Percentiles rank a stretch among this genome's conserved stretches.
These are phyloP conservation scores for Agapornis roseicollis DNA, from an alignment of 2,113 vertebrate genomes.

Conservation along the genomic window DNA sequence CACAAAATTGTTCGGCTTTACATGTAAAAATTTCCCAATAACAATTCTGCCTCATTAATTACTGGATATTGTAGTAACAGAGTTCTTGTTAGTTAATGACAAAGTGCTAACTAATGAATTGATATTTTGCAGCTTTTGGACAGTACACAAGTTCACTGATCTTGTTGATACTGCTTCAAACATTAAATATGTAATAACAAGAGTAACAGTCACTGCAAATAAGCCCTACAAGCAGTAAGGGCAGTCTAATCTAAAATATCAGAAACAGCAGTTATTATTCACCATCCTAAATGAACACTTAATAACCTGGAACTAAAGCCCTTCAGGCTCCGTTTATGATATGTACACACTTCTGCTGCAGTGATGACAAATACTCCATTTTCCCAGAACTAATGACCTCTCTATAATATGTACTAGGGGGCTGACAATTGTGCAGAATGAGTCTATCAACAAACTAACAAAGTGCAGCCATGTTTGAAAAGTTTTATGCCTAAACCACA, in stretches of 20 bases:
- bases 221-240: neutral
- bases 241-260: slow-evolving; percentile 37
- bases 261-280: slow-evolving; percentile 27
- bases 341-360: slow-evolving; percentile 43
- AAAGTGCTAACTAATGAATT: neutral
- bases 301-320: slow-evolving; percentile 71
- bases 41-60: neutral
- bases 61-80: neutral
- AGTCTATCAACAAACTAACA: slow-evolving; percentile 46
- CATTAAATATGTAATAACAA: slow-evolving; percentile 27
- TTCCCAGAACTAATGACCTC: slow-evolving; percentile 61
- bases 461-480: slow-evolving; percentile 34
- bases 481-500: neutral
- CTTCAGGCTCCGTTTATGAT: slow-evolving; percentile 62
- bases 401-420: slow-evolving; percentile 33
- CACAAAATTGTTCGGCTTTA: neutral
- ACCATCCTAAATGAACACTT: slow-evolving; percentile 57
- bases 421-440: slow-evolving; percentile 47
- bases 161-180: neutral
- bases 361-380: slow-evolving; percentile 60
- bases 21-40: neutral
- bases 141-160: neutral
- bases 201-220: slow-evolving; percentile 14
- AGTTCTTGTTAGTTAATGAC: neutral
- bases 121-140: neutral